phyloP scores from a whole-genome alignment of 2,888 invertebrate genomes.

The Drosophila seclusa region DNA sequence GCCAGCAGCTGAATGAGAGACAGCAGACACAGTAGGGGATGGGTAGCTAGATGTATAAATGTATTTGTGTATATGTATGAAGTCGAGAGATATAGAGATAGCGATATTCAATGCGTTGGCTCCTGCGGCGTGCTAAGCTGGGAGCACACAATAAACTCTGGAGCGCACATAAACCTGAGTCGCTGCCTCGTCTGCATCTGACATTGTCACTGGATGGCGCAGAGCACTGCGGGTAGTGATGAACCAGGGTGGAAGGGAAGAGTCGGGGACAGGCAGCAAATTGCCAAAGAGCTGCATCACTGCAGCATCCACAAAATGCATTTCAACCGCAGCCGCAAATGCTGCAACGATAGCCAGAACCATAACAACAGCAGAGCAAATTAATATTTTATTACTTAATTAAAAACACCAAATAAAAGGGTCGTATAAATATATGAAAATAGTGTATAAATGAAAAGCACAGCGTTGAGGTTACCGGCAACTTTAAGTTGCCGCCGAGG shows the following conservation, averaged over 20 bases:
- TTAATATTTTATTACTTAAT: conserved; percentile 79
- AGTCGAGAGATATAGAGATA: conserved; percentile 12
- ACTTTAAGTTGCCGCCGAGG: conserved; percentile 54
- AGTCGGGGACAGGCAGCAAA: conserved; percentile 1
- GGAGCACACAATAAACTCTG: conserved; percentile 50
- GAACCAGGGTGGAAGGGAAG: not conserved
- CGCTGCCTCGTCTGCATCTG: conserved; percentile 27
- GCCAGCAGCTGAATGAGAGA: conserved; percentile 34
- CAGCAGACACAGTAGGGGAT: not conserved
- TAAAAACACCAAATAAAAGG: conserved; percentile 67
- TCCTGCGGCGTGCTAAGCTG: conserved; percentile 30
- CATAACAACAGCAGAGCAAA: conserved; percentile 57
- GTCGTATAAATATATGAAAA: conserved; percentile 57
- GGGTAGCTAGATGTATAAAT: conserved; percentile 4
- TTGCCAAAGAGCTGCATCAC: conserved; percentile 44
- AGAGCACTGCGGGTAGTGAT: conserved; percentile 16
- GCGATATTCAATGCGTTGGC: conserved; percentile 39
- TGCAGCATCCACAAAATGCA: conserved; percentile 70
- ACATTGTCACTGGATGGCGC: conserved; percentile 23
- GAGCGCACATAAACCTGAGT: conserved; percentile 48
- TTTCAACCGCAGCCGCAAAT: conserved; percentile 67
- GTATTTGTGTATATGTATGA: not conserved
- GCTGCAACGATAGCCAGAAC: conserved; percentile 15
- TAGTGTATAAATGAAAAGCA: conserved; percentile 44
- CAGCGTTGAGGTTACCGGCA: conserved; percentile 42